A percentile compares a stretch with the other conserved stretches of the same genome.
These are phyloP conservation scores for Spea hammondii DNA, from an alignment of 2,797 vertebrate genomes.

Conservation along the genomic window DNA sequence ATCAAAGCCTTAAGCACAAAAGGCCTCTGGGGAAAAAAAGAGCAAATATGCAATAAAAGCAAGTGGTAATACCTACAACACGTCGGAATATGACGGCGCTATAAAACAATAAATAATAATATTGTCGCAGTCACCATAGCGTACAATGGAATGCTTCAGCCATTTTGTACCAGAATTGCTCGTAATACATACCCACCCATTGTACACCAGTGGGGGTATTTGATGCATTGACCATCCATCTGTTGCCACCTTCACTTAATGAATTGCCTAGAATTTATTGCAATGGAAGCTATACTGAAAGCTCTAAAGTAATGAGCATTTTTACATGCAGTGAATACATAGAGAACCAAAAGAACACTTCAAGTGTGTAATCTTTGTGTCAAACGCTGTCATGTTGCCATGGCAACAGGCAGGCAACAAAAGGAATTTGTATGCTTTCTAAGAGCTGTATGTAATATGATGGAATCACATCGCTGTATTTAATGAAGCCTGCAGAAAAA, in stretches of 20 bases:
- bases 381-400: slow-evolving; percentile 59
- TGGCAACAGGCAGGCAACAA: slow-evolving; percentile 64
- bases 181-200: not conserved
- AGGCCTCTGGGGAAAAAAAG: too few relatives aligned
- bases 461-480: slow-evolving; percentile 55
- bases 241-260: not conserved
- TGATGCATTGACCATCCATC: not conserved
- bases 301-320: slow-evolving; percentile 60
- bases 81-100: too few relatives aligned
- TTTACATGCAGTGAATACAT: slow-evolving; percentile 59
- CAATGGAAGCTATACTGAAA: slow-evolving; percentile 12
- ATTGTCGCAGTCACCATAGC: too few relatives aligned
- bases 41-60: too few relatives aligned
- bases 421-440: slow-evolving; percentile 60
- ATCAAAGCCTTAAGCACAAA: too few relatives aligned
- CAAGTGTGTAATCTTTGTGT: slow-evolving; percentile 64
- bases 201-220: not conserved
- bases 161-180: too few relatives aligned
- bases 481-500: slow-evolving; percentile 56
- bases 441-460: slow-evolving; percentile 57
- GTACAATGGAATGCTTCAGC: too few relatives aligned
- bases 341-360: slow-evolving; percentile 58
- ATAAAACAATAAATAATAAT: too few relatives aligned
- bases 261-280: not conserved
- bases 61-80: too few relatives aligned